These are phyloP conservation scores for Calephelis perditalis DNA, from an alignment of 2,888 invertebrate species.

Conservation along the genomic window DNA sequence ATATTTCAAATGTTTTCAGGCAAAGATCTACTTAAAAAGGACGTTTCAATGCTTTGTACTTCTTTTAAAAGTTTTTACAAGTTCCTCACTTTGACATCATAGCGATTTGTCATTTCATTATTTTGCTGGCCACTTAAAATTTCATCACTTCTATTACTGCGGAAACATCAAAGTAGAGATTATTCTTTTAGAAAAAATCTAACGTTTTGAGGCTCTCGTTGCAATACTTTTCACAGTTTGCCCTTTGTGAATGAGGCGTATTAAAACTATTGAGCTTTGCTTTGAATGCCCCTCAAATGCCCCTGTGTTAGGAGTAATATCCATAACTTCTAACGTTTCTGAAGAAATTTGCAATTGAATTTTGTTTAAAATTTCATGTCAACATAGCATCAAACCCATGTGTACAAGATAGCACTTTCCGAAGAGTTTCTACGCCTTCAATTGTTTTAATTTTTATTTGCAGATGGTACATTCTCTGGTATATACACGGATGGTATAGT, in stretches of 20 bases:
- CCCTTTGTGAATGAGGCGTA: slow-evolving; percentile 2
- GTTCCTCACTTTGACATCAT: not conserved
- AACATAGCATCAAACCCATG: no score
- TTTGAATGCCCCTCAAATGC: slow-evolving; percentile 25
- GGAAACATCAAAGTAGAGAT: not conserved
- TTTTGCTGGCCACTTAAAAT: slow-evolving; percentile 5
- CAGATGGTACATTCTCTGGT: no score
- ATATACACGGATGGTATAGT: no score
- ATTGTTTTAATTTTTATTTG: no score
- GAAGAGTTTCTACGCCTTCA: no score
- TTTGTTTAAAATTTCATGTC: no score
- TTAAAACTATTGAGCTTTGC: slow-evolving; percentile 22
- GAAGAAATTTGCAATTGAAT: no score
- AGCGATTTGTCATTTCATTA: not conserved
- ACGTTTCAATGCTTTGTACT: not conserved
- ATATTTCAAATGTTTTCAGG: not conserved
- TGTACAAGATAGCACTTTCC: no score
- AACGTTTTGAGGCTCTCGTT: slow-evolving; percentile 16
- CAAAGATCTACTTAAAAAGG: not conserved
- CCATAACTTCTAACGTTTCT: no score
- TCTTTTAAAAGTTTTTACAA: slow-evolving; percentile 1
- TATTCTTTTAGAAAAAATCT: slow-evolving; percentile 23
- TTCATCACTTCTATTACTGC: not conserved
- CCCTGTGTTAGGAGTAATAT: slow-evolving; percentile 18
- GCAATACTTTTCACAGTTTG: slow-evolving; percentile 21